Evolutionary conservation across 2,888 invertebrate species (phyloP).

Genomic region (Nemotelus nigrinus): DNA sequence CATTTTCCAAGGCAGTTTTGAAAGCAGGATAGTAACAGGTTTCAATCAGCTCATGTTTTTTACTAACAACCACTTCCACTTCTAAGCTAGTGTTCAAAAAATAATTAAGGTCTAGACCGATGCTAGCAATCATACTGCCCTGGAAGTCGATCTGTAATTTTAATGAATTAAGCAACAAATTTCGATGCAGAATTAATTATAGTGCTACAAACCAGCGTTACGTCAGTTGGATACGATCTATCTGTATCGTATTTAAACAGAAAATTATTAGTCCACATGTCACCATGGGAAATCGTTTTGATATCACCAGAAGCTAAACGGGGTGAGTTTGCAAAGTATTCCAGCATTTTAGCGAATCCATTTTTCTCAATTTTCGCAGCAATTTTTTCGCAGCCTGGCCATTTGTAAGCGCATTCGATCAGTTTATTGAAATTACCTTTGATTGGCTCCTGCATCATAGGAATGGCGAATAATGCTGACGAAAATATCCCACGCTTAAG

Average conservation of each 20-base stretch:
- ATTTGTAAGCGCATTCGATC: conserved; percentile 62
- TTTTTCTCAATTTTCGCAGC: conserved; percentile 63
- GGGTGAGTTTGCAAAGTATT: conserved; percentile 46
- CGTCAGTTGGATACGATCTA: conserved; percentile 57
- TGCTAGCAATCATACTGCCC: conserved; percentile 60
- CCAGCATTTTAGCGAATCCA: conserved; percentile 60
- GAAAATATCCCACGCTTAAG: conserved; percentile 51
- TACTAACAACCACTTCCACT: conserved; percentile 56
- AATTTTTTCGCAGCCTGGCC: conserved; percentile 64
- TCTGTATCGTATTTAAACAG: conserved; percentile 65
- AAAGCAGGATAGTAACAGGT: conserved; percentile 57
- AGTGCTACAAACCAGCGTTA: conserved; percentile 59
- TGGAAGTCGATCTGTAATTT: conserved; percentile 60
- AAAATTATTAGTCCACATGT: conserved; percentile 68
- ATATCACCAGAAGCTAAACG: neutral
- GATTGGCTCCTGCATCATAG: neutral
- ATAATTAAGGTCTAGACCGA: conserved; percentile 63
- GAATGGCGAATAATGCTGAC: conserved; percentile 57
- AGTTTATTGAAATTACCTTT: conserved; percentile 54
- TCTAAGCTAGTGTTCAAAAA: conserved; percentile 60
- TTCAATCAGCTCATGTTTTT: conserved; percentile 56
- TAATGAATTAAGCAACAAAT: neutral
- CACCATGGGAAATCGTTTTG: conserved; percentile 61
- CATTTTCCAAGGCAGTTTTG: conserved; percentile 52
- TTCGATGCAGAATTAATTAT: neutral